Evolutionary conservation across 2,888 invertebrate species (phyloP).

Genomic region (Tyria jacobaeae): DNA sequence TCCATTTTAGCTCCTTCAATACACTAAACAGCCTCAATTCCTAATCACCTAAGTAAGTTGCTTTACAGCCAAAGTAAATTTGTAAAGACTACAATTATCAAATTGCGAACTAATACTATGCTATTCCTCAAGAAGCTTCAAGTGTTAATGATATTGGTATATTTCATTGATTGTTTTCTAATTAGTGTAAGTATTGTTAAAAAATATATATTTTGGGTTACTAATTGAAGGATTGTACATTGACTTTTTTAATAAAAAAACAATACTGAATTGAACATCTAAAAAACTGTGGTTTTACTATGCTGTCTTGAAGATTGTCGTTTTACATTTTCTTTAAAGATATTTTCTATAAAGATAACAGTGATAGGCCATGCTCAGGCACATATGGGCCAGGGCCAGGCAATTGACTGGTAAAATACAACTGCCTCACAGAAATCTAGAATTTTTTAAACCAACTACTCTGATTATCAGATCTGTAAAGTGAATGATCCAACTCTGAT

Average conservation of each 20-base stretch:
- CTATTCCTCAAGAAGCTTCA: conserved; percentile 27
- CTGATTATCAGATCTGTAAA: no score
- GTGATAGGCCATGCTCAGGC: no score
- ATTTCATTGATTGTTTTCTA: conserved; percentile 26
- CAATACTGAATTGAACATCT: no score
- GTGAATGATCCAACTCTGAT: no score
- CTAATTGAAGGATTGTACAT: background rate
- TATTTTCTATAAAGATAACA: no score
- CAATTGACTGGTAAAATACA: no score
- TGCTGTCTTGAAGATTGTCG: no score
- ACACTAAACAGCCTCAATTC: conserved; percentile 59
- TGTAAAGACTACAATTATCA: conserved; percentile 44
- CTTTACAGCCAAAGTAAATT: conserved; percentile 30
- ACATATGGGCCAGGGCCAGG: no score
- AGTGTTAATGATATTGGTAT: conserved; percentile 30
- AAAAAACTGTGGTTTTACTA: no score
- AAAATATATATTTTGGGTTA: background rate
- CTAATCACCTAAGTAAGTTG: conserved; percentile 19
- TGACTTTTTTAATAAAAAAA: conserved; percentile 3
- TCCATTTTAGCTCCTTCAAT: conserved; percentile 71
- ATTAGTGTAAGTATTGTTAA: conserved; percentile 38
- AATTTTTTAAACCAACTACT: no score
- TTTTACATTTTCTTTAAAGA: no score
- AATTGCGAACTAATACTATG: conserved; percentile 14
- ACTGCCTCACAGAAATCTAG: no score